Evolutionary conservation across 2,888 invertebrate species (phyloP).

Genomic region (Xanthia icteritia): DNA sequence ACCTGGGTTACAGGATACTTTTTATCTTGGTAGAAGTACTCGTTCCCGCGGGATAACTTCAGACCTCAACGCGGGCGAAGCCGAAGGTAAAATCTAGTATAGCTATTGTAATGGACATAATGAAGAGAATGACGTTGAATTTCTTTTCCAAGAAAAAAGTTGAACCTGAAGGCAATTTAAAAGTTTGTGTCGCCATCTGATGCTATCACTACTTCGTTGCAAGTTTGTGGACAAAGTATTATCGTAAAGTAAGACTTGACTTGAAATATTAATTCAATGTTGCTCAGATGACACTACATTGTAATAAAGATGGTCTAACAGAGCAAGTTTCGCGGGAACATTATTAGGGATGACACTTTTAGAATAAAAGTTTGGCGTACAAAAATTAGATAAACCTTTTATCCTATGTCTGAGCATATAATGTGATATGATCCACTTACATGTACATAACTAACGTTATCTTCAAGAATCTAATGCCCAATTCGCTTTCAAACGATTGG

Average conservation of each 20-base stretch:
- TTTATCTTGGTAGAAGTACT: background rate
- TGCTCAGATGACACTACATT: constrained; percentile 7
- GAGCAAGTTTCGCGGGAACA: constrained; percentile 14
- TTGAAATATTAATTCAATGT: constrained; percentile 31
- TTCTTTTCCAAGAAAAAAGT: constrained; percentile 12
- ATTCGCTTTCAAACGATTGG: constrained; percentile 14
- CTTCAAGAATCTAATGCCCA: background rate
- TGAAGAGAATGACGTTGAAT: background rate
- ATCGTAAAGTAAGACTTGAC: constrained; percentile 21
- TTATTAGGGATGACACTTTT: constrained; percentile 15
- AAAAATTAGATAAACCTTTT: background rate
- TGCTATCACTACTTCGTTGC: constrained; percentile 8
- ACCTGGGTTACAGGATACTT: background rate
- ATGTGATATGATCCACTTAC: background rate
- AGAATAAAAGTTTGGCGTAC: background rate
- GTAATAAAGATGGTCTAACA: constrained; percentile 14
- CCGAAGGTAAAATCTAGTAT: background rate
- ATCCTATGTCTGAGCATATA: background rate
- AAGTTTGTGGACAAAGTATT: constrained; percentile 18
- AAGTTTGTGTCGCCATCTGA: constrained; percentile 41
- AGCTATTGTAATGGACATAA: constrained; percentile 12
- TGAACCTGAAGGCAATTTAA: constrained; percentile 33
- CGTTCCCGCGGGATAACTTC: background rate
- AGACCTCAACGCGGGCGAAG: background rate
- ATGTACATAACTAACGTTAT: background rate